Evolutionary conservation across 2,113 vertebrate genomes (phyloP), one percentile per base, ranked within the genome.

Genomic region (Camelus bactrianus): DNA sequence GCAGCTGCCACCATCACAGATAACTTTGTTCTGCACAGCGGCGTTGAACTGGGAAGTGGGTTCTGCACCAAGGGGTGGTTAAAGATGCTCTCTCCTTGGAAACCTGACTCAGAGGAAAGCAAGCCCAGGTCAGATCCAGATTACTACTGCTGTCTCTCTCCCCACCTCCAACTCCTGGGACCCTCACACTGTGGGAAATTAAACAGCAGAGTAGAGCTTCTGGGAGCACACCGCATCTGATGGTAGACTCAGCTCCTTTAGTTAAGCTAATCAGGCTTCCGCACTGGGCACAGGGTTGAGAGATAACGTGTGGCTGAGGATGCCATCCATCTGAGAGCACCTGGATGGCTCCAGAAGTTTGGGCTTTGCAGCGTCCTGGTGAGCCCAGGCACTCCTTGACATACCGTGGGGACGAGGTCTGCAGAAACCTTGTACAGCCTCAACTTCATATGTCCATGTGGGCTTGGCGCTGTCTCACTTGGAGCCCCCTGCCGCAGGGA

Each of bases 1-100:
- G 56, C 4, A 7, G 52, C 5, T 28, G 16, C n/a, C 35, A 3
- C n/a, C 32, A 20, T 48, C 35, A 3, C 0, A 0, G 3, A 0
- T 35, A 83, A 4, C 73, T 91, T 46, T 94, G 28, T 12, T 46
- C 64, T 89, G 50, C n/a, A 52, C 30, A 58, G 32, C 0, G 0
- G 30, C 69, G 42, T 46, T 81, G 87, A 85, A 14, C 46, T 72
- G 11, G 32, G 52, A 83, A 83, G 84, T 10, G 35, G 32, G 14
- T 86, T 60, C 93, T 30, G 6, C 5, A 9, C 22, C 56, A 38
- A 24, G 52, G 17, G 19, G 2, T 50, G 22, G 28, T 28, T 75
- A 46, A 30, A 48, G 42, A 42, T 73, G 70, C 32, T 58, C 48
- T 84, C 15, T 2, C 13, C 26, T 30, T 52, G 48, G 76, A 38